phyloP scores from a whole-genome alignment of 2,113 vertebrate genomes.

The Poicephalus meyeri region DNA sequence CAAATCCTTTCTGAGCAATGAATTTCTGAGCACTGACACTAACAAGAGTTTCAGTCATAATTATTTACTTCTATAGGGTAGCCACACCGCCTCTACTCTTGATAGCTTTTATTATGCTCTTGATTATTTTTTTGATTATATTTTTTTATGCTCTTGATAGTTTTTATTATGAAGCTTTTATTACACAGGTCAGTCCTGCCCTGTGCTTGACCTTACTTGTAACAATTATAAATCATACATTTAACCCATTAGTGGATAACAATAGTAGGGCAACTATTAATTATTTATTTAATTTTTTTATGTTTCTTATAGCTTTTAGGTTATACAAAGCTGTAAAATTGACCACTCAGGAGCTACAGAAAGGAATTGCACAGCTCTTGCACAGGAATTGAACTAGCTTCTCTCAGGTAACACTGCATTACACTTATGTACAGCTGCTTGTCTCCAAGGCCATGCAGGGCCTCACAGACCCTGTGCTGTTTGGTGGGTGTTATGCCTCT shows the following conservation, averaged over 20 bases:
- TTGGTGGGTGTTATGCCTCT: neutral
- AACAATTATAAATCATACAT: neutral
- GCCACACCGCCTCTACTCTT: neutral
- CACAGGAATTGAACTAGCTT: neutral
- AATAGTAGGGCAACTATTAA: neutral
- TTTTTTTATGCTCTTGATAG: neutral
- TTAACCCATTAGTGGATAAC: neutral
- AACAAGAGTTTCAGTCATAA: neutral
- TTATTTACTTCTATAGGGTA: neutral
- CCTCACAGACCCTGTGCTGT: neutral
- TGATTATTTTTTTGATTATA: no score
- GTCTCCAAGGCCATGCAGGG: no score
- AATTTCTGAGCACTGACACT: neutral
- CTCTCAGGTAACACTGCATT: fast-evolving
- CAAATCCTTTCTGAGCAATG: neutral
- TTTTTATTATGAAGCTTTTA: neutral
- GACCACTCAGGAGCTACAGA: neutral
- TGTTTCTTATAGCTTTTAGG: neutral
- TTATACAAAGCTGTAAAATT: neutral
- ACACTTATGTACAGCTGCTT: neutral
- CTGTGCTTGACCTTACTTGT: neutral
- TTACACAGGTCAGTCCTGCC: neutral
- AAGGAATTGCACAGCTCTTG: neutral
- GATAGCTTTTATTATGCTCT: neutral
- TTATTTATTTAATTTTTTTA: no score